phyloP scores from a whole-genome alignment of 1,140 invertebrate genomes.

The Microvelia longipes region DNA sequence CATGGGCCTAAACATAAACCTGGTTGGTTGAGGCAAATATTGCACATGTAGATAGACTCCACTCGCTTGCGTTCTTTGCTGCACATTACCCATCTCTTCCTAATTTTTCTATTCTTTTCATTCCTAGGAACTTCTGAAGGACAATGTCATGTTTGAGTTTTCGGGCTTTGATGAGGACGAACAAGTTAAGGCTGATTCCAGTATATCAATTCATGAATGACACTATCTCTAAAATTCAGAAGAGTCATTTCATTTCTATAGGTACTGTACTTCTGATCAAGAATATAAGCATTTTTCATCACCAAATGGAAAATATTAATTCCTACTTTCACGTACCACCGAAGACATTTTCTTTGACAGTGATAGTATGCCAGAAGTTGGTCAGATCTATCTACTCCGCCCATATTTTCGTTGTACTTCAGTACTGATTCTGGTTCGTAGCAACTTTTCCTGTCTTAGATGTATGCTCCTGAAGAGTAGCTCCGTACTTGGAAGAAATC shows the following conservation, averaged over 20 bases:
- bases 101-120: neutral
- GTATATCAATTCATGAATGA: neutral
- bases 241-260: neutral
- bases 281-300: conserved; percentile 8
- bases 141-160: neutral
- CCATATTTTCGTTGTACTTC: conserved; percentile 20
- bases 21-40: neutral
- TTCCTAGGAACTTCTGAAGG: neutral
- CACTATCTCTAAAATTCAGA: conserved; percentile 2
- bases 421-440: conserved; percentile 9
- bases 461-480: neutral
- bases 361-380: conserved; percentile 14
- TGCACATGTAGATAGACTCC: neutral
- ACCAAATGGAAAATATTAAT: conserved; percentile 8
- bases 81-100: neutral
- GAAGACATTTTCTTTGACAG: conserved; percentile 13
- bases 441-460: neutral
- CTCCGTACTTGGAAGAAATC: conserved; percentile 1
- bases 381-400: conserved; percentile 18
- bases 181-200: neutral
- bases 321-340: conserved; percentile 9
- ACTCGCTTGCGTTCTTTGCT: neutral
- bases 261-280: neutral
- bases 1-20: neutral
- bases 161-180: neutral